phyloP scores from a whole-genome alignment of 2,888 invertebrate genomes.

The Cheilosia pagana region DNA sequence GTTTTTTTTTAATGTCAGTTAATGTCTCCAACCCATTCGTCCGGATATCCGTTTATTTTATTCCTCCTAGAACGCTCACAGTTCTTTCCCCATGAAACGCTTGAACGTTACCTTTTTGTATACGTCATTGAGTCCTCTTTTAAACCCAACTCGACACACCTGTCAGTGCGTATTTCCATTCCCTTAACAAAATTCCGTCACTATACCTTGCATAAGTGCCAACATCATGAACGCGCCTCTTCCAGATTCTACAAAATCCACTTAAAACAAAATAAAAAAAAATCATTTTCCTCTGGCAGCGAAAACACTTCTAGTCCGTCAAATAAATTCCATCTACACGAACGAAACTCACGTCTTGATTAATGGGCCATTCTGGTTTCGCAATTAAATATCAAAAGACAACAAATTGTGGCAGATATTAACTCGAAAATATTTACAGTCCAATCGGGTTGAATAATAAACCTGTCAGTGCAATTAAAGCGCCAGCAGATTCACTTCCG shows the following conservation, averaged over 20 bases:
- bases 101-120: no score
- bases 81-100: no score
- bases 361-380: slow-evolving; percentile 14
- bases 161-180: neutral
- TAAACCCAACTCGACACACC: no score
- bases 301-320: slow-evolving; percentile 5
- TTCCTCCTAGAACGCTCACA: no score
- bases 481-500: neutral
- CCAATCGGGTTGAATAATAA: slow-evolving; percentile 63
- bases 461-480: slow-evolving; percentile 43
- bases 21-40: neutral
- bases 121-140: no score
- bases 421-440: slow-evolving; percentile 65
- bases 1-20: no score
- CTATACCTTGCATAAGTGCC: slow-evolving; percentile 17
- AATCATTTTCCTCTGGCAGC: slow-evolving; percentile 12
- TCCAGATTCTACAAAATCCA: neutral
- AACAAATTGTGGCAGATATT: slow-evolving; percentile 49
- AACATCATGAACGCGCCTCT: slow-evolving; percentile 8
- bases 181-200: neutral
- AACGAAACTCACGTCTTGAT: slow-evolving; percentile 17
- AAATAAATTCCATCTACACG: slow-evolving; percentile 6
- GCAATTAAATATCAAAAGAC: slow-evolving; percentile 47
- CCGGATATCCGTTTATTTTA: no score
- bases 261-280: neutral